phyloP scores from a whole-genome alignment of 2,113 vertebrate species.

The Larimichthys polyactis region DNA sequence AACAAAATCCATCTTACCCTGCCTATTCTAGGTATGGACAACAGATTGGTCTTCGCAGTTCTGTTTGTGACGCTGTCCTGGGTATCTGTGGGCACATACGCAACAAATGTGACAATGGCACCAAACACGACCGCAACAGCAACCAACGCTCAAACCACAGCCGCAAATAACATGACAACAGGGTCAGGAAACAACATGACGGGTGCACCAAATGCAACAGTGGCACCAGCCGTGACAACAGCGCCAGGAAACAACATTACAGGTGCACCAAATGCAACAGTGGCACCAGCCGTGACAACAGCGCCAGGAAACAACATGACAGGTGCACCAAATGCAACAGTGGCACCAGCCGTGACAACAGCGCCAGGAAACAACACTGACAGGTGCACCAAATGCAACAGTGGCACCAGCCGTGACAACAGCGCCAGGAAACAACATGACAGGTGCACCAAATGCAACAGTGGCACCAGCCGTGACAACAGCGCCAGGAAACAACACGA shows the following conservation, averaged over 20 bases:
- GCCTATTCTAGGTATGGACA: slow-evolving; percentile 57
- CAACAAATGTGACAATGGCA: no score
- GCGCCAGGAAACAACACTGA: no score
- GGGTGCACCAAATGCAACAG: not conserved
- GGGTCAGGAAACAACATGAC: not conserved
- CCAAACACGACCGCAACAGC: not conserved
- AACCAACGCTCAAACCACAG: no score
- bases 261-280: not conserved
- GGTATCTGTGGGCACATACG: not conserved
- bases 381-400: no score
- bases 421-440: not conserved
- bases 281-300: not conserved
- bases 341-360: not conserved
- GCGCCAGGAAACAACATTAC: not conserved
- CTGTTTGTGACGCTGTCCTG: slow-evolving; percentile 52
- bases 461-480: no score
- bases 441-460: no score
- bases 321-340: not conserved
- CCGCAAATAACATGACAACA: no score
- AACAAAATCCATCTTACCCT: not conserved
- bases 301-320: not conserved
- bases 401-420: rapidly evolving
- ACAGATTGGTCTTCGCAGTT: slow-evolving; percentile 32
- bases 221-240: not conserved
- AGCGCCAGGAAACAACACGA: no score